Conservation (phyloP, 1,140 invertebrate species). For the Sinonovacula constricta region DNA sequence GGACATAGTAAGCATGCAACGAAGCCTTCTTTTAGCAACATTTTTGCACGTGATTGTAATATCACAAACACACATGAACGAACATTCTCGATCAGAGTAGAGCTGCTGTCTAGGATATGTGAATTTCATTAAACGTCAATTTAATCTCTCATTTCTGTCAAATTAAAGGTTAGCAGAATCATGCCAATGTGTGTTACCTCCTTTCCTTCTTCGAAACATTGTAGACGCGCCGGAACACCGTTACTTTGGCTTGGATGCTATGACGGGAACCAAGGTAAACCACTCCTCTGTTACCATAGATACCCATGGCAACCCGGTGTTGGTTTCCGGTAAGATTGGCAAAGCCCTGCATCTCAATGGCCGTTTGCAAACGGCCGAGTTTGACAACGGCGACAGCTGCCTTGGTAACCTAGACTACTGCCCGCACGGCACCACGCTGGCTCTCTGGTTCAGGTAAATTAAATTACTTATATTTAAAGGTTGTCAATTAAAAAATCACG, state of each 20-base stretch:
- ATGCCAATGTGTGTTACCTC: too few relatives aligned
- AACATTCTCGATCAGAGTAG: too few relatives aligned
- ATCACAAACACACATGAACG: too few relatives aligned
- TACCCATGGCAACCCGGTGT: constrained; percentile 57
- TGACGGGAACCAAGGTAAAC: constrained; percentile 52
- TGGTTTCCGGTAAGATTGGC: constrained; percentile 67
- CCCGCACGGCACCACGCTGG: constrained; percentile 65
- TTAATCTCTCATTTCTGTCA: too few relatives aligned
- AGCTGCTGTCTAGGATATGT: too few relatives aligned
- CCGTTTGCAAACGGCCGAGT: constrained; percentile 63
- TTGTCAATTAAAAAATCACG: too few relatives aligned
- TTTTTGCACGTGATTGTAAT: too few relatives aligned
- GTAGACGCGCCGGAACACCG: constrained; percentile 59
- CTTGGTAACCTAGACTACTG: constrained; percentile 75
- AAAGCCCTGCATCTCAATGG: constrained; percentile 67
- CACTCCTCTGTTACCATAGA: constrained; percentile 62
- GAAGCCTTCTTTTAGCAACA: too few relatives aligned
- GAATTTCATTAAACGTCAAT: too few relatives aligned
- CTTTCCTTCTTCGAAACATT: background rate
- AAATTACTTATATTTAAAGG: too few relatives aligned
- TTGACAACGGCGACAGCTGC: constrained; percentile 64
- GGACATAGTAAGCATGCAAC: too few relatives aligned
- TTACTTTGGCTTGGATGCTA: constrained; percentile 55
- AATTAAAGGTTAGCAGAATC: too few relatives aligned
- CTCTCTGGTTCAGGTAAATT: constrained; percentile 66